phyloP scores from a whole-genome alignment of 2,888 invertebrate species.

The Andrena marginata region DNA sequence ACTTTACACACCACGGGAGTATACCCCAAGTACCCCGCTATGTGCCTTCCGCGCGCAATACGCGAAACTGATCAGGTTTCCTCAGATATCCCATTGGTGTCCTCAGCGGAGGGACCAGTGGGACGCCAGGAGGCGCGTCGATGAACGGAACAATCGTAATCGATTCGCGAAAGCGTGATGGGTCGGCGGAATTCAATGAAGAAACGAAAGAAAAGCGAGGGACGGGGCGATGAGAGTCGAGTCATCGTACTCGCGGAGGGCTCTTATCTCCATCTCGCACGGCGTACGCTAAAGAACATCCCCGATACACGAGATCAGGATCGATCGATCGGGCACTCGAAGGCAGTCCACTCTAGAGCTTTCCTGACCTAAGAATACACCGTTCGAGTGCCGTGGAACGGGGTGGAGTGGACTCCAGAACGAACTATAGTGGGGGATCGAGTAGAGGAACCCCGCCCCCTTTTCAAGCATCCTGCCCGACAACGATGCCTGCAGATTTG shows the following conservation, averaged over 20 bases:
- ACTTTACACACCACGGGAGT: background rate
- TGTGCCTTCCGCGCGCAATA: background rate
- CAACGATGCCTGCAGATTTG: slow-evolving; percentile 72
- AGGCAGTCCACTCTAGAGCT: slow-evolving; percentile 81
- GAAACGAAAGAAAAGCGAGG: slow-evolving; percentile 57
- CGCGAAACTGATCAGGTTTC: background rate
- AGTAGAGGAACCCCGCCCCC: slow-evolving; percentile 62
- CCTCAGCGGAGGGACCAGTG: background rate
- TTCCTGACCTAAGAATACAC: slow-evolving; percentile 82
- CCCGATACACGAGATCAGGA: slow-evolving; percentile 70
- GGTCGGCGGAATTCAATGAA: slow-evolving; percentile 11
- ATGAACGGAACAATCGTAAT: slow-evolving; percentile 2
- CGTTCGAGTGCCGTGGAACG: slow-evolving; percentile 73
- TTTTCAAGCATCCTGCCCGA: slow-evolving; percentile 61
- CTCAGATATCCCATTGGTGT: background rate
- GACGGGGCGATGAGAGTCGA: slow-evolving; percentile 47
- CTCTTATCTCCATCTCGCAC: slow-evolving; percentile 55
- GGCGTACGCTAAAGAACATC: slow-evolving; percentile 55
- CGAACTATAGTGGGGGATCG: slow-evolving; percentile 61
- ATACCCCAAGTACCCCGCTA: background rate
- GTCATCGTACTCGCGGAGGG: slow-evolving; percentile 67
- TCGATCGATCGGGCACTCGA: slow-evolving; percentile 79
- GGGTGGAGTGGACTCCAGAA: slow-evolving; percentile 74
- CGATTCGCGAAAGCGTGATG: background rate
- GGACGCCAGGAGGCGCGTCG: slow-evolving; percentile 8